Conservation (phyloP, 2,888 invertebrate genomes). For the Tinea pellionella region DNA sequence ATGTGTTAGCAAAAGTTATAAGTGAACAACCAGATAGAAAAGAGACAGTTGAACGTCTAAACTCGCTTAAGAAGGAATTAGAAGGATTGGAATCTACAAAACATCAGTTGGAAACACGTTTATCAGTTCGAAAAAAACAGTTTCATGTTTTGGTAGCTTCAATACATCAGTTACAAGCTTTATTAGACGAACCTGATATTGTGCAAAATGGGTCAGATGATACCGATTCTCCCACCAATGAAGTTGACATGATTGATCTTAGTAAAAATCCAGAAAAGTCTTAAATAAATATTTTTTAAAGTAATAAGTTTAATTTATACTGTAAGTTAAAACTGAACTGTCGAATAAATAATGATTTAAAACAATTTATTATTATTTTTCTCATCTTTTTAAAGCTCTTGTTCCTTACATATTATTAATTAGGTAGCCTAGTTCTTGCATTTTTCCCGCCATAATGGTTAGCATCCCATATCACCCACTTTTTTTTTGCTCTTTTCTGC, state of each 20-base stretch:
- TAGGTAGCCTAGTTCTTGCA: too few species aligned
- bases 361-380: too few species aligned
- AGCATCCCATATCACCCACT: too few species aligned
- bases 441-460: too few species aligned
- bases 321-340: too few species aligned
- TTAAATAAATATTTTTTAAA: conserved; percentile 16
- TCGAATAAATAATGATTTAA: too few species aligned
- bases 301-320: too few species aligned
- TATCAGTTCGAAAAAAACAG: conserved; percentile 87
- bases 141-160: conserved; percentile 90
- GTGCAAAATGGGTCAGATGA: conserved; percentile 38
- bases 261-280: conserved; percentile 18
- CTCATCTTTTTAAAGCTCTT: too few species aligned
- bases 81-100: conserved; percentile 76
- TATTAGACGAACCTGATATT: conserved; percentile 79
- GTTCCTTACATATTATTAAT: too few species aligned
- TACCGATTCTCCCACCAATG: conserved; percentile 33
- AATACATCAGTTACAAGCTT: conserved; percentile 84
- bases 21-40: conserved; percentile 90
- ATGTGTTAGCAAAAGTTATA: conserved; percentile 91
- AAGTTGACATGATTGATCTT: conserved; percentile 48
- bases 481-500: too few species aligned
- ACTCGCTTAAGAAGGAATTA: conserved; percentile 79
- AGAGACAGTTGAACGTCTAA: conserved; percentile 77
- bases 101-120: conserved; percentile 78